Percentiles rank a stretch among this genome's conserved stretches.
phyloP scores from a whole-genome alignment of 2,888 invertebrate genomes.

The Mythimna albipuncta region DNA sequence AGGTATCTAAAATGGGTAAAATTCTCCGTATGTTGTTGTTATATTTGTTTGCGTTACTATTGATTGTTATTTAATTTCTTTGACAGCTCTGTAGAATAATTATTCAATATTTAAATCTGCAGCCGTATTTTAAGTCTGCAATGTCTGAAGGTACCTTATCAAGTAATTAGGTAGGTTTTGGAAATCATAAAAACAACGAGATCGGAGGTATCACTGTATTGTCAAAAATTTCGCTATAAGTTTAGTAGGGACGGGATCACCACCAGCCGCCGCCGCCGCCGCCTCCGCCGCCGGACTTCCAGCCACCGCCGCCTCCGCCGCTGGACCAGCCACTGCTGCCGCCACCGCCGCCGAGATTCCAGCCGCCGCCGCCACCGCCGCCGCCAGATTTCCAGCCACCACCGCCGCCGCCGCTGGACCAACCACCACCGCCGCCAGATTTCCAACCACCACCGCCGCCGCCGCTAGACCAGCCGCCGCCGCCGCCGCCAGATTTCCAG shows the following conservation, averaged over 20 bases:
- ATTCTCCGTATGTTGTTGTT: no score
- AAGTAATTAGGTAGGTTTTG: background rate
- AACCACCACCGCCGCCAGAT: conserved; percentile 60
- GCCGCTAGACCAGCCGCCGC: conserved; percentile 70
- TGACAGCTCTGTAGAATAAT: no score
- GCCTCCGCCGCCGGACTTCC: conserved; percentile 55
- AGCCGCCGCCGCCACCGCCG: conserved; percentile 70
- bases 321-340: conserved; percentile 42
- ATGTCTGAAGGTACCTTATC: background rate
- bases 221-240: conserved; percentile 72
- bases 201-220: conserved; percentile 81
- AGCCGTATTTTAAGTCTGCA: background rate
- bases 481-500: conserved; percentile 69
- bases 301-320: conserved; percentile 45
- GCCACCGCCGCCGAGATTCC: conserved; percentile 74
- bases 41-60: no score
- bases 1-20: no score
- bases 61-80: no score
- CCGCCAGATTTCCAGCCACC: conserved; percentile 74
- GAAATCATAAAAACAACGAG: conserved; percentile 56
- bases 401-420: conserved; percentile 67
- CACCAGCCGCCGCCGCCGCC: conserved; percentile 74
- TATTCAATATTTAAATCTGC: background rate
- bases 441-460: conserved; percentile 64
- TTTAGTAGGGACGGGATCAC: conserved; percentile 70